These are phyloP conservation scores for Oreortyx pictus DNA, from an alignment of 2,797 vertebrate genomes.

Conservation along the genomic window DNA sequence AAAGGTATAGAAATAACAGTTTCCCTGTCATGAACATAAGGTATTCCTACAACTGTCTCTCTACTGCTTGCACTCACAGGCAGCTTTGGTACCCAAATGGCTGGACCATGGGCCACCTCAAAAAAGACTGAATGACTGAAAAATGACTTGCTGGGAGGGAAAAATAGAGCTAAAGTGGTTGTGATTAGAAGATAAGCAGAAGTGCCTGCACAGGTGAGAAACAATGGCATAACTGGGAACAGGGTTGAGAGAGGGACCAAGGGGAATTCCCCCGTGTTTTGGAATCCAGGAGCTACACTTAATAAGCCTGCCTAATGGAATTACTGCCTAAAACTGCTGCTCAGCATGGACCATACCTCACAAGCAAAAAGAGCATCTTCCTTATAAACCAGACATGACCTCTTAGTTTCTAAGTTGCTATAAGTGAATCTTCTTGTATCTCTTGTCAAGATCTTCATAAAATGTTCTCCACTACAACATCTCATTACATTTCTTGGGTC, in stretches of 20 bases:
- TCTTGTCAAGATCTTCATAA: background rate
- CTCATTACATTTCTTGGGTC: background rate
- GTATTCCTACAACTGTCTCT: background rate
- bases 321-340: background rate
- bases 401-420: background rate
- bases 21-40: background rate
- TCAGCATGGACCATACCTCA: background rate
- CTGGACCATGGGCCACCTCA: background rate
- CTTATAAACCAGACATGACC: background rate
- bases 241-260: background rate
- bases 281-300: background rate
- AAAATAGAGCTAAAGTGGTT: background rate
- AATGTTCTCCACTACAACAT: background rate
- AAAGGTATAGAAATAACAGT: background rate
- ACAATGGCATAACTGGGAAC: background rate
- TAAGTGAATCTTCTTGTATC: background rate
- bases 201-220: background rate
- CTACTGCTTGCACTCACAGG: background rate
- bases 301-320: background rate
- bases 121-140: background rate
- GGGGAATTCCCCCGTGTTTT: background rate
- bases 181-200: background rate
- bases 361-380: background rate
- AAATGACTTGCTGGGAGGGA: background rate
- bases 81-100: background rate